Evolutionary conservation across 2,797 vertebrate species (phyloP).

Genomic region (Pagetopsis macropterus): DNA sequence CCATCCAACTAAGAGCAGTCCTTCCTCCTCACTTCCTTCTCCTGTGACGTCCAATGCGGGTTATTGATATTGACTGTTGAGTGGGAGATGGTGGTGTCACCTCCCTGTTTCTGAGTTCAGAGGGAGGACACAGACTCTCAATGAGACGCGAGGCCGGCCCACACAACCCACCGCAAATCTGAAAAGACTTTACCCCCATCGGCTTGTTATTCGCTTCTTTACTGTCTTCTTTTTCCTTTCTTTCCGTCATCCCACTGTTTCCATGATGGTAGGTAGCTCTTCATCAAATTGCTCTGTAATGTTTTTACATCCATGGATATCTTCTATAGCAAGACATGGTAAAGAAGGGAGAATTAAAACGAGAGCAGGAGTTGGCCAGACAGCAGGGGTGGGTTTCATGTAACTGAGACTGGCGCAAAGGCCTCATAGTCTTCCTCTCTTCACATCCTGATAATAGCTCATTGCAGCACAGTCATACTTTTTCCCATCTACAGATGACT

Average conservation of each 20-base stretch:
- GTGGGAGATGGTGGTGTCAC: slow-evolving; percentile 55
- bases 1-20: slow-evolving; percentile 22
- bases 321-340: slow-evolving; percentile 21
- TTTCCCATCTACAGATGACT: slow-evolving; percentile 37
- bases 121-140: slow-evolving; percentile 67
- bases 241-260: slow-evolving; percentile 17
- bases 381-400: slow-evolving; percentile 67
- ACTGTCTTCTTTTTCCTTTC: slow-evolving; percentile 18
- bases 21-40: slow-evolving; percentile 27
- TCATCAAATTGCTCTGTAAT: slow-evolving; percentile 12
- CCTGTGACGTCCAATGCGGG: slow-evolving; percentile 32
- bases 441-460: slow-evolving; percentile 56
- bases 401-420: slow-evolving; percentile 62
- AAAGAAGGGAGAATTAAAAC: slow-evolving; percentile 5
- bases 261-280: background rate
- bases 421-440: slow-evolving; percentile 42
- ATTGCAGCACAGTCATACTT: slow-evolving; percentile 36
- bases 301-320: slow-evolving; percentile 16
- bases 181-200: slow-evolving; percentile 16
- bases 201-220: background rate
- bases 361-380: slow-evolving; percentile 63
- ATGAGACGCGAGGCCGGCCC: slow-evolving; percentile 15
- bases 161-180: slow-evolving; percentile 19
- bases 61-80: slow-evolving; percentile 63
- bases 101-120: slow-evolving; percentile 64